phyloP scores from a whole-genome alignment of 2,113 vertebrate species.

The Micronycteris hirsuta region DNA sequence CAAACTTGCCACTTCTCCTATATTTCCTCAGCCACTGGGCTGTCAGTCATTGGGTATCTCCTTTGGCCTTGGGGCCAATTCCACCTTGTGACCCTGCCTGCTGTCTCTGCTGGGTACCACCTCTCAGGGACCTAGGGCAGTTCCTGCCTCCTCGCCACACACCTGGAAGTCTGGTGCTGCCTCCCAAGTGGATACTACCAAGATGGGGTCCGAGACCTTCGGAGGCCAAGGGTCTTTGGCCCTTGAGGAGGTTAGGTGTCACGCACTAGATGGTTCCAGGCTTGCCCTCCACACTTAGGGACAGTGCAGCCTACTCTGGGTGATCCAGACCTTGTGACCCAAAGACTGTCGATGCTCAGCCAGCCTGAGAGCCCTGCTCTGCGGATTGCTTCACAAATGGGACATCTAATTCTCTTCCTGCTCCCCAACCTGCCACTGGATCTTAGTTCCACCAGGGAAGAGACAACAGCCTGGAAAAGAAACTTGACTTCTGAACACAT shows the following conservation, averaged over 20 bases:
- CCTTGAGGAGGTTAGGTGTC: neutral
- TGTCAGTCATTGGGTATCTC: neutral
- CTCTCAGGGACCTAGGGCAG: neutral
- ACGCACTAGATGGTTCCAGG: neutral
- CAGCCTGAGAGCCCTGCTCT: neutral
- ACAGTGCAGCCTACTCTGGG: neutral
- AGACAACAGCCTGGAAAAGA: neutral
- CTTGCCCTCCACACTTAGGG: accelerated
- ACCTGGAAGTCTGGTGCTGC: neutral
- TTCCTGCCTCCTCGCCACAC: neutral
- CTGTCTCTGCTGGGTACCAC: neutral
- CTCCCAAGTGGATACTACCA: neutral
- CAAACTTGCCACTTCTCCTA: neutral
- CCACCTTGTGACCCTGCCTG: neutral
- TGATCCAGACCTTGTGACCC: neutral
- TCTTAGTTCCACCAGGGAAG: neutral
- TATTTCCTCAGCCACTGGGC: neutral
- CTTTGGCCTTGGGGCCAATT: neutral
- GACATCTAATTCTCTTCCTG: neutral
- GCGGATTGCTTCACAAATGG: accelerated
- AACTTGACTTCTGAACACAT: neutral
- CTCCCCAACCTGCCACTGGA: neutral
- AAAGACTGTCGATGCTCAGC: no score
- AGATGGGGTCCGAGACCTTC: neutral
- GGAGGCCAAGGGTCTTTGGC: neutral